Base-by-base conservation (phyloP, 2,113 vertebrate genomes). In the Chrysemys picta region DNA sequence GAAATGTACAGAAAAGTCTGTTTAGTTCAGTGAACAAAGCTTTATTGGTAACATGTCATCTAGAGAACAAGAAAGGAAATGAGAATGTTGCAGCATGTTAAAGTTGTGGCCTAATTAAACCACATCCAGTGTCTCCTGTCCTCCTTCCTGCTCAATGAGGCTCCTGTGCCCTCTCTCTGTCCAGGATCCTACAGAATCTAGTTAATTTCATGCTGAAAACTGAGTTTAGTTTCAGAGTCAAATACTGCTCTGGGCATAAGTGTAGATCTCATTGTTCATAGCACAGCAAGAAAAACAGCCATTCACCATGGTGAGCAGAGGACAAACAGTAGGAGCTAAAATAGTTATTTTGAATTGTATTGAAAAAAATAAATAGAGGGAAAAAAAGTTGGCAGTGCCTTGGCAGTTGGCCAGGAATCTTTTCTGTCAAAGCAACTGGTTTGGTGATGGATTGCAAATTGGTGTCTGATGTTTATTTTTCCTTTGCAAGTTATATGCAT, bases 231-330 rank as follows among this genome's bases (percentile, higher is more conserved):
- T 4, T 42, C 94, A 0, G 3, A 92, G 85, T 96, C 49, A 87
- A 81, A 50, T 95, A 57, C 14, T 95, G 87, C 93, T 92, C 38
- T 89, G 92, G 95, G 83, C 35, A 94, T 93, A 25, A 92, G 94
- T 91, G 92, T 93, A 83, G 7, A 95, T 95, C n/a, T 92, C n/a
- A 95, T 94, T 97, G 94, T 97, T 96, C 50, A 49, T 94, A 95
- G 81, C 93, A 65, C 85, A 91, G 94, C 1, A 0, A 93, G 97
- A 84, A 94, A 93, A 97, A 53, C 35, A 89, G 83, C 21, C 11
- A 86, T 88, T 87, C 94, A 92, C 95, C 94, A 92, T 95, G 92
- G 82, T 59, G 85, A 89, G 80, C 1, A 29, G 90, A 78, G 79
- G 96, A 97, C 35, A 9, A 69, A 8, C 72, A 93, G 81, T 80